A percentile compares a stretch with the other conserved stretches of the same genome.
Evolutionary conservation across 1,140 invertebrate species (phyloP).

Genomic region (Drosophila truncata): DNA sequence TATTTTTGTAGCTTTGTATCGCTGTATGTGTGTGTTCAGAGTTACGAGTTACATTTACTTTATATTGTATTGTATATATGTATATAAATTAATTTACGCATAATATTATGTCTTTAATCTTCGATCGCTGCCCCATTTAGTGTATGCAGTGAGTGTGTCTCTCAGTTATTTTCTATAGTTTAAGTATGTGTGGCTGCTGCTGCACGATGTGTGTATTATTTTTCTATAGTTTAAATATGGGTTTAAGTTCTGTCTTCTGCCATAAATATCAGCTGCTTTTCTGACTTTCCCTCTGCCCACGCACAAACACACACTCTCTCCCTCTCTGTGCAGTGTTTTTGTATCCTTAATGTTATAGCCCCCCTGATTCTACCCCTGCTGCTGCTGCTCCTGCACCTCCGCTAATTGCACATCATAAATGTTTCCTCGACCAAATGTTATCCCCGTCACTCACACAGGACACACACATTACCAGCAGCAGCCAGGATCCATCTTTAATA

Average conservation of each 20-base stretch:
- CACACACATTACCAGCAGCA: slow-evolving; percentile 2
- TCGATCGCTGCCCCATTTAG: slow-evolving; percentile 57
- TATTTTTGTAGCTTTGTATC: slow-evolving; percentile 61
- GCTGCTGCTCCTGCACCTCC: slow-evolving; percentile 15
- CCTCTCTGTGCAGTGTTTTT: slow-evolving; percentile 22
- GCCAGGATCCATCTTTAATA: slow-evolving; percentile 30
- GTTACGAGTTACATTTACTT: slow-evolving; percentile 65
- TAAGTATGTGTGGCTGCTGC: slow-evolving; percentile 30
- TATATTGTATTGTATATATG: slow-evolving; percentile 60
- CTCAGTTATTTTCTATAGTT: slow-evolving; percentile 54
- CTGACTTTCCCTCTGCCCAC: slow-evolving; percentile 19
- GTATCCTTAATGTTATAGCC: slow-evolving; percentile 19
- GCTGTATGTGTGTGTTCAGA: slow-evolving; percentile 60
- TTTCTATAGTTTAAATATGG: slow-evolving; percentile 39
- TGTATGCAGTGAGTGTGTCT: slow-evolving; percentile 29
- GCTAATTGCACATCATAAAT: slow-evolving; percentile 68
- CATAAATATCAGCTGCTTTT: slow-evolving; percentile 21
- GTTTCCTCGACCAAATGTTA: slow-evolving; percentile 47
- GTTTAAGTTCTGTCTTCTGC: slow-evolving; percentile 25
- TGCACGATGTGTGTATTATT: slow-evolving; percentile 21
- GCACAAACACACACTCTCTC: slow-evolving; percentile 11
- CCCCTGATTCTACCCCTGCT: neutral
- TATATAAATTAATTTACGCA: slow-evolving; percentile 71
- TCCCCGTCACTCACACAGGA: slow-evolving; percentile 18
- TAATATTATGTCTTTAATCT: slow-evolving; percentile 70